These are phyloP conservation scores for Eupsittula cactorum DNA, from an alignment of 2,113 vertebrate genomes.

Conservation along the genomic window DNA sequence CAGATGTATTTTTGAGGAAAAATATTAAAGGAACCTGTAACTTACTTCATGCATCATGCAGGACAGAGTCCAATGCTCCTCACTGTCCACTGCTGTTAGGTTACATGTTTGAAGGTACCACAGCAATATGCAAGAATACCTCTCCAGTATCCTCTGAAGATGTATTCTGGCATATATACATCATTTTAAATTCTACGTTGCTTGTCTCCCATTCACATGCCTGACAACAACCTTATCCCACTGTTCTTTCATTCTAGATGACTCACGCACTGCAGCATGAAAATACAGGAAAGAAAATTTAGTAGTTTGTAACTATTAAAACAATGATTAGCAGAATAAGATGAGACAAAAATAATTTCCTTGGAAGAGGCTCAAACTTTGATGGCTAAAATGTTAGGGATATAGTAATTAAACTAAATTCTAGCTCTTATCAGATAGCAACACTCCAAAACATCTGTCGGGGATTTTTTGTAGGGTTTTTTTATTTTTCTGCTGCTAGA, in stretches of 20 bases:
- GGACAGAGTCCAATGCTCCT: background rate
- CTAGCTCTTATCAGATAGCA: background rate
- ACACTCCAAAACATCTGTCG: background rate
- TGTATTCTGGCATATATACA: background rate
- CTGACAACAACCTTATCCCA: background rate
- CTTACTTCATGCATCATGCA: background rate
- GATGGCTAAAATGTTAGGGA: background rate
- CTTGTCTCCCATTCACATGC: background rate
- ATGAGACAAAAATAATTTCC: conserved; percentile 11
- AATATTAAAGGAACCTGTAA: background rate
- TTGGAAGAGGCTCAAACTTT: conserved; percentile 35
- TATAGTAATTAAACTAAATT: conserved; percentile 21
- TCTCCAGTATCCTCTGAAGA: background rate
- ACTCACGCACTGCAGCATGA: background rate
- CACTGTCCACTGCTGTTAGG: background rate
- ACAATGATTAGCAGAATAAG: background rate
- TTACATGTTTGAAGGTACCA: background rate
- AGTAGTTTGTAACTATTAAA: background rate
- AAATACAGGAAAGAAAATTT: background rate
- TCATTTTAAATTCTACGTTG: background rate
- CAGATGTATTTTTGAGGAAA: background rate
- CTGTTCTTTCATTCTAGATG: background rate
- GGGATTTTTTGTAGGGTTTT: background rate
- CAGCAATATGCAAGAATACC: background rate
- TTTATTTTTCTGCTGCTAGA: background rate